Conservation (phyloP, 2,797 vertebrate genomes). For the Scarus forsteni region DNA sequence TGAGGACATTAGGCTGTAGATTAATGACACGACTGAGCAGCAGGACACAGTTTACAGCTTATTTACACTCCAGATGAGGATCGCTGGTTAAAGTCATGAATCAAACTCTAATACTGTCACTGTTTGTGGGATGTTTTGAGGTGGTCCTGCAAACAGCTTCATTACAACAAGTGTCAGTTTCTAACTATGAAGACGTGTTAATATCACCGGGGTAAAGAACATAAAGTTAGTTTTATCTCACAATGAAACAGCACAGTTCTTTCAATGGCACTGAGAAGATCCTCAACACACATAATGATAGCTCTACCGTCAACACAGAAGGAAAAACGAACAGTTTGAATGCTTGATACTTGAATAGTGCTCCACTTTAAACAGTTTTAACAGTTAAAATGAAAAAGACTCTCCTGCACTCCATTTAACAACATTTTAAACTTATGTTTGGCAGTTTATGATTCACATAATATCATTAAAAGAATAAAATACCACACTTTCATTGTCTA, state of each 20-base stretch:
- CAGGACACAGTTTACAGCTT: constrained; percentile 45
- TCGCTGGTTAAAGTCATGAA: constrained; percentile 45
- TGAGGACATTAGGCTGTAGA: constrained; percentile 21
- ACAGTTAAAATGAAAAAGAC: too few species aligned
- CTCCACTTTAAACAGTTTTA: too few species aligned
- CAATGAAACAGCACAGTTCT: constrained; percentile 3
- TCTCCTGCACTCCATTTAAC: too few species aligned
- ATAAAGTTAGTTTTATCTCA: constrained; percentile 9
- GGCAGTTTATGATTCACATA: neutral
- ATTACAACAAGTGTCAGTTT: constrained; percentile 19
- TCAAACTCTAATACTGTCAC: constrained; percentile 29
- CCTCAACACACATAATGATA: neutral
- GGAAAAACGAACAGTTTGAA: neutral
- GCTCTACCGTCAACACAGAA: neutral
- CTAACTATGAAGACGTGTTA: constrained; percentile 34
- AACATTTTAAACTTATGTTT: neutral
- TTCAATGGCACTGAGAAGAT: constrained; percentile 2
- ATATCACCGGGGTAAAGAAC: constrained; percentile 18
- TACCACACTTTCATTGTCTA: constrained; percentile 1
- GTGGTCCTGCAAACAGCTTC: constrained; percentile 19
- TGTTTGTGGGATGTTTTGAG: constrained; percentile 17
- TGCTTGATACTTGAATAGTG: neutral
- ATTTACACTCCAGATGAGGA: constrained; percentile 28
- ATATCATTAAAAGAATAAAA: too few species aligned
- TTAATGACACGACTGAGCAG: constrained; percentile 40